A percentile compares a stretch with the other conserved stretches of the same genome.
phyloP scores from a whole-genome alignment of 2,113 vertebrate genomes.

The Ctenodactylus gundi region DNA sequence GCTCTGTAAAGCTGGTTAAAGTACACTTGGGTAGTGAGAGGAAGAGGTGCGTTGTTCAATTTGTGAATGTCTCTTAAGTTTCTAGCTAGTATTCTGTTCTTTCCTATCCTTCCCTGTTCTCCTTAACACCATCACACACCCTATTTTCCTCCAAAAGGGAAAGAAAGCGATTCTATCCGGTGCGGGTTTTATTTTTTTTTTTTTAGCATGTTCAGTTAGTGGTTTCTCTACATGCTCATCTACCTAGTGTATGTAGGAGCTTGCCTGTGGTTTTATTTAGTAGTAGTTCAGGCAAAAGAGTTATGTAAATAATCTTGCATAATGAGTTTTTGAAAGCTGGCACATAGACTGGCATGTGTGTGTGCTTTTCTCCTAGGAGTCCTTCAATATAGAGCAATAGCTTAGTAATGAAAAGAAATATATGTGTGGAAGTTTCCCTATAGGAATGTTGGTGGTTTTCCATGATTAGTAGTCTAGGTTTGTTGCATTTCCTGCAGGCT shows the following conservation, averaged over 20 bases:
- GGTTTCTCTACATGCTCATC: conserved; percentile 69
- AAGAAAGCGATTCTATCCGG: conserved; percentile 58
- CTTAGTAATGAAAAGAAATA: conserved; percentile 77
- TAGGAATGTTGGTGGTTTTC: conserved; percentile 86
- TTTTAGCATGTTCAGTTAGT: conserved; percentile 63
- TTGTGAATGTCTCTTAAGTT: conserved; percentile 71
- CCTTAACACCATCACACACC: conserved; percentile 56
- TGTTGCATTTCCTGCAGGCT: conserved; percentile 93
- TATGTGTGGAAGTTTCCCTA: conserved; percentile 83
- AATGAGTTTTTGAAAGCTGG: conserved; percentile 69
- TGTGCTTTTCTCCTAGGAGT: conserved; percentile 75
- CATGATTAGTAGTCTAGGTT: conserved; percentile 88
- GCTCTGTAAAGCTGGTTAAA: conserved; percentile 56
- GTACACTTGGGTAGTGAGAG: conserved; percentile 60
- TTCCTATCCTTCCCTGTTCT: conserved; percentile 64
- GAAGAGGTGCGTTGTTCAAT: conserved; percentile 62
- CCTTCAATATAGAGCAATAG: conserved; percentile 61
- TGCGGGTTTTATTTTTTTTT: no score
- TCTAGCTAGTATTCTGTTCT: conserved; percentile 68
- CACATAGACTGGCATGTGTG: conserved; percentile 77
- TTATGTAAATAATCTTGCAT: conserved; percentile 62
- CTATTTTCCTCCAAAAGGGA: conserved; percentile 4
- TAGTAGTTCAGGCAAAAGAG: conserved; percentile 16
- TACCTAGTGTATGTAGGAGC: conserved; percentile 62
- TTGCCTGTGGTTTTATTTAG: conserved; percentile 56